Base-by-base conservation (phyloP, 2,797 vertebrate genomes). In the Notoglanidium macrostoma region DNA sequence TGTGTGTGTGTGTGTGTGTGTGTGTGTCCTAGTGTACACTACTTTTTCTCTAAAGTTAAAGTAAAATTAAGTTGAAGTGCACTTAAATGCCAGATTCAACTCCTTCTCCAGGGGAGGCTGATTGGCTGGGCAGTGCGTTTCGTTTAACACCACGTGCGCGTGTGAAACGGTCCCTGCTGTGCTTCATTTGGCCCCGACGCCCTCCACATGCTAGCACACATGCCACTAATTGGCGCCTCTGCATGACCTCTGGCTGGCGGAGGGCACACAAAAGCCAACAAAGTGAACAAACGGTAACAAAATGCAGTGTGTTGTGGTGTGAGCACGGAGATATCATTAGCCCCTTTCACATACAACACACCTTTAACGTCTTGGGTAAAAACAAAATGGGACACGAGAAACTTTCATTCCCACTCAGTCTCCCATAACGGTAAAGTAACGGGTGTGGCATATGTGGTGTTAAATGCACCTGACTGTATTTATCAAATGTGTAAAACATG, bases 161-260 rank as follows among this genome's bases (percentile, higher is more conserved):
- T 95, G 95, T 95, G 93, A 94, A 95, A 92, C 85, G 72, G 90
- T 89, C 84, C 92, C 92, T 29, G 91, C 95, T 93, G 95, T 84
- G 92, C 79, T 91, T 92, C 93, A 93, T 92, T 93, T 93, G 93
- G 89, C 90, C 90, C 21, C 91, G 94, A 93, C 90, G 77, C 91
- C 92, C 91, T 92, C 94, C 94, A 95, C 95, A 94, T 92, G 93
- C 93, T 89, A 90, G 92, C 95, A 94, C 94, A 93, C 95, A 95
- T 94, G 94, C 94, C 93, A 94, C 93, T 96, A 96, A 96, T 96
- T 96, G 96, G 94, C 96, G 96, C 95, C 96, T 96, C 96, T 90
- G 95, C 94, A 95, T 94, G 96, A 92, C 94, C 92, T 85, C 87
- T 91, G 90, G 92, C 93, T 91, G 90, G 89, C 92, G 92, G 92